phyloP scores from a whole-genome alignment of 2,113 vertebrate species.

The Onychostoma macrolepis region DNA sequence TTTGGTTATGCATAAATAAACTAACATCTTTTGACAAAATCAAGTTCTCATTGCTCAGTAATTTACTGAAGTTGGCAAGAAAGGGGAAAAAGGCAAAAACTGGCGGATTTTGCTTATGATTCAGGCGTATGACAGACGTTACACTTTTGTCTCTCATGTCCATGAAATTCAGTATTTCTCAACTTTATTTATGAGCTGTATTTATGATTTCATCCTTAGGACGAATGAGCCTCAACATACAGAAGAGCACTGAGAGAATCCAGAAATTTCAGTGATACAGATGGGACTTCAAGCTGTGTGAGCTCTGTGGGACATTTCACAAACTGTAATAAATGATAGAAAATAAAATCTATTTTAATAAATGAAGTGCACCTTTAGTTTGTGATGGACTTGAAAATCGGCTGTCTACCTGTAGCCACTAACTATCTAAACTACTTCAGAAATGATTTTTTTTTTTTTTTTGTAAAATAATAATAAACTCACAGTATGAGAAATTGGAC shows the following conservation, averaged over 20 bases:
- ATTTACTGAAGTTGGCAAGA: not conserved
- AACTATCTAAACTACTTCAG: not conserved
- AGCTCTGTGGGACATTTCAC: constrained; percentile 14
- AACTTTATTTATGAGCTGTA: not conserved
- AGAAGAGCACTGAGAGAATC: constrained; percentile 9
- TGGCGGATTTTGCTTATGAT: too few species aligned
- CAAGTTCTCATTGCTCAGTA: not conserved
- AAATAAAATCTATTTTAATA: not conserved
- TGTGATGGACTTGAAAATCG: not conserved
- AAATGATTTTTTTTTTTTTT: not conserved
- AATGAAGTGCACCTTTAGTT: not conserved
- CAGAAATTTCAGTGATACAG: not conserved
- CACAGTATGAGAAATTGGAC: not conserved
- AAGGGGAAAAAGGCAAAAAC: too few species aligned
- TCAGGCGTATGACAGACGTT: not conserved
- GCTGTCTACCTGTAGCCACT: not conserved
- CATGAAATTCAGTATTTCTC: not conserved
- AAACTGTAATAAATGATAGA: not conserved
- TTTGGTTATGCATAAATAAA: not conserved
- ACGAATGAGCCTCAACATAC: not conserved
- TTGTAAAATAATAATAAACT: not conserved
- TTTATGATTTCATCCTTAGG: constrained; percentile 12
- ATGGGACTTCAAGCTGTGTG: not conserved
- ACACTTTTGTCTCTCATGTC: not conserved
- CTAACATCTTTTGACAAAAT: not conserved